Base-by-base conservation (phyloP, 2,797 vertebrate species). In the Oophaga sylvatica region DNA sequence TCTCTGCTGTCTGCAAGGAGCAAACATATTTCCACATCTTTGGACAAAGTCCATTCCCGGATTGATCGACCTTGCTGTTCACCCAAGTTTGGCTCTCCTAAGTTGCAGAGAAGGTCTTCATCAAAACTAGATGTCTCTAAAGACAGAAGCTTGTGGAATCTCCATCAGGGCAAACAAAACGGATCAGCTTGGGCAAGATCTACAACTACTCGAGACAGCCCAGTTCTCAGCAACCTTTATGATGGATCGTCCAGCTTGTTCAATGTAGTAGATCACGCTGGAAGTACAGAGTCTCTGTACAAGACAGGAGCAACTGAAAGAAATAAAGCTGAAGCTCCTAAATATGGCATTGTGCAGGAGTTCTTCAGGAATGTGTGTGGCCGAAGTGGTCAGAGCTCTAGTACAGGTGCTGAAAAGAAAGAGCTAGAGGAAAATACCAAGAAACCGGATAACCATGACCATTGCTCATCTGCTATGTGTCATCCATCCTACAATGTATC, bases 181-280 rank as follows among this genome's bases (percentile, higher is more conserved):
- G 97, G 98, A 87, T 99, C 98, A 0, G 98, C 98, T 62, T 99
- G 98, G 98, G 98, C 98, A 15, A 97, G 98, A 45, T 99, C 98
- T 91, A 99, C 98, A 91, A 99, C 98, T 75, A 99, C 98, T 0
- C 95, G 98, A 0, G 98, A 99, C 93, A 99, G 98, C 92, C 98
- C 98, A 0, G 98, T 99, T 71, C 95, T 99, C 87, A 98, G 94
- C 84, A 97, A 97, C 87, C 96, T 98, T 93, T 98, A 97, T 0
- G 98, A 99, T 0, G 98, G 98, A 35, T 95, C 99, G 65, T 98
- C 98, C 90, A 99, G 98, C 94, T 95, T 99, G 90, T 99, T 99
- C 93, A 99, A 97, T 0, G 97, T 99, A 84, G 98, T 99, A 91
- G 98, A 99, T 89, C 96, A 99, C 22, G 78, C 95, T 0, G 97